Evolutionary conservation across 2,888 invertebrate genomes (phyloP), one percentile per base, ranked within the genome.

Genomic region (Carcina quercana): DNA sequence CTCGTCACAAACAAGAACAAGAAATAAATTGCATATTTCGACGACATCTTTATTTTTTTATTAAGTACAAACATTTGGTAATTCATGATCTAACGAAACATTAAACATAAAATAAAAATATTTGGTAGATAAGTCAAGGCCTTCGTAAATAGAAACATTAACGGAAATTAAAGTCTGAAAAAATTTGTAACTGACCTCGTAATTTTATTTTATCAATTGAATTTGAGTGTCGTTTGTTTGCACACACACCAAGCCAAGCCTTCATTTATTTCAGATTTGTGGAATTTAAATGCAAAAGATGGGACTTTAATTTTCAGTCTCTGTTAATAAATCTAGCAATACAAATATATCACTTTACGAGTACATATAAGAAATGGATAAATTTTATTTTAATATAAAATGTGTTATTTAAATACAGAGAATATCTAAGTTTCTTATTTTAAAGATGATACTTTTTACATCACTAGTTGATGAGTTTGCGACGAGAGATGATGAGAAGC

Each of bases 1-100:
- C 24, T 32, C 43, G 49, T 51, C 50, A 55, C 51, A 57, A 57
- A 55, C 48, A 54, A 49, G 25, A 11, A n/a, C n/a, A n/a, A n/a
- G n/a, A n/a, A n/a, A n/a, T n/a, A n/a, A n/a, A n/a, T n/a, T n/a
- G 3, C 31, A 11, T 35, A 35, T 30, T 39, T 29, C 32, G 33
- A 39, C 29, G 32, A 42, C 32, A 34, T 32, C 19, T 47, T 43
- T 43, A 43, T 35, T 42, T 40, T 17, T 5, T 5, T 17, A 17
- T 7, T 5, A 17, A 5, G 17, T 5, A 17, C 7, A 5, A 17
- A 17, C 7, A 17, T 17, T 17, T 17, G 17, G 17, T 17, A 17
- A 17, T 17, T 7, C 17, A 17, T 5, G 7, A 17, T 7, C 5
- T 5, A 17, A 7, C 17, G 7, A 17, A 17, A 5, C 17, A 17